Evolutionary conservation across 2,888 invertebrate species (phyloP).

Genomic region (Cancer borealis): DNA sequence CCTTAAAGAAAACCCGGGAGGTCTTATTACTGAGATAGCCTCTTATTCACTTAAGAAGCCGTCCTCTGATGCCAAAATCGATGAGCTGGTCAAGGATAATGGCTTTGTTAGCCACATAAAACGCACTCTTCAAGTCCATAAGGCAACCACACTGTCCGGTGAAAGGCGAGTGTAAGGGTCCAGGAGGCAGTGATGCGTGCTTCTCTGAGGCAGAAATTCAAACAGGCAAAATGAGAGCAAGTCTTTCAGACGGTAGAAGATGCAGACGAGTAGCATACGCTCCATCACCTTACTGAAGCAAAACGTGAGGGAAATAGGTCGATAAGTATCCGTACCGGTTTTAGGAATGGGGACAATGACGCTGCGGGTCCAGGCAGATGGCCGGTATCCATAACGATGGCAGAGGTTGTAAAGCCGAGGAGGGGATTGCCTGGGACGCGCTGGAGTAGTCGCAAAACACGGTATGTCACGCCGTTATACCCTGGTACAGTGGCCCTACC

Average conservation of each 20-base stretch:
- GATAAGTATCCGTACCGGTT: background rate
- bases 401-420: conserved; percentile 1
- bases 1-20: background rate
- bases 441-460: background rate
- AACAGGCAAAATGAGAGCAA: background rate
- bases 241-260: background rate
- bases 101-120: background rate
- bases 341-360: background rate
- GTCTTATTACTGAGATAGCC: too few species aligned
- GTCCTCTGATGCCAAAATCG: background rate
- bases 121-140: conserved; percentile 8
- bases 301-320: background rate
- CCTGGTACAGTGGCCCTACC: background rate
- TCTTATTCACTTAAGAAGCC: background rate
- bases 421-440: conserved; percentile 25
- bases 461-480: background rate
- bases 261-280: background rate
- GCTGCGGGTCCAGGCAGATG: conserved; percentile 3
- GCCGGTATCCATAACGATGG: background rate
- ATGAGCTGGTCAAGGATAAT: conserved; percentile 34
- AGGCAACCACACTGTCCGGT: background rate
- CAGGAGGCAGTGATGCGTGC: background rate
- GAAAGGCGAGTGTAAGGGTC: background rate
- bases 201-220: too few species aligned
- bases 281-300: conserved; percentile 21